Evolutionary conservation across 2,113 vertebrate genomes (phyloP).

Genomic region (Eubucco bourcierii): DNA sequence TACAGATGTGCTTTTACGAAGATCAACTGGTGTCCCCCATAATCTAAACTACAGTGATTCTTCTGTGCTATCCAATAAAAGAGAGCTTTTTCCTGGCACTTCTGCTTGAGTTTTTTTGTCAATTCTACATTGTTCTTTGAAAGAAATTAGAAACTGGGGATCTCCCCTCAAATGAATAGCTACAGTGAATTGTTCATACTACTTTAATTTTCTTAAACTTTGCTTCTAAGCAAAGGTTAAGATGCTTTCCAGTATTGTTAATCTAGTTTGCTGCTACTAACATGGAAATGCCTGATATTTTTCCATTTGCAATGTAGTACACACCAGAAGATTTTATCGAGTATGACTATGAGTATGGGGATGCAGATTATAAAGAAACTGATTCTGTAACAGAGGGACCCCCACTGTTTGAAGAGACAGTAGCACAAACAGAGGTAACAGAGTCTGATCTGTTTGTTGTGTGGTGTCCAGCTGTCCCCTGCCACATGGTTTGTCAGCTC

Average conservation of each 20-base stretch:
- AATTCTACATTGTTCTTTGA: not conserved
- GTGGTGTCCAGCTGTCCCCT: conserved; percentile 69
- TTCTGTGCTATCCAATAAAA: not conserved
- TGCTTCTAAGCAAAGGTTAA: conserved; percentile 63
- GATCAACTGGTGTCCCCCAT: not conserved
- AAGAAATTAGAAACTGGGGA: not conserved
- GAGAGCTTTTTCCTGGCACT: not conserved
- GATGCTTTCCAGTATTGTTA: conserved; percentile 54
- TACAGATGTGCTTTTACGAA: not conserved
- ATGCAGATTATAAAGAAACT: conserved; percentile 84
- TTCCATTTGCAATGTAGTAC: conserved; percentile 86
- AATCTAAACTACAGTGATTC: not conserved
- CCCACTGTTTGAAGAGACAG: conserved; percentile 82
- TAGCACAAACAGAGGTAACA: conserved; percentile 93
- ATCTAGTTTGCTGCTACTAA: conserved; percentile 69
- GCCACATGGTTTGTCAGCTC: conserved; percentile 55
- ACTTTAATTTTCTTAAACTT: conserved; percentile 53
- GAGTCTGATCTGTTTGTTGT: conserved; percentile 65
- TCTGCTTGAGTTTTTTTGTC: conserved; percentile 11
- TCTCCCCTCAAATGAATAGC: not conserved
- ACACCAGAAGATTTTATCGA: conserved; percentile 89
- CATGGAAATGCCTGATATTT: conserved; percentile 72
- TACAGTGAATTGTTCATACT: not conserved
- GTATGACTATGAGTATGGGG: conserved; percentile 96
- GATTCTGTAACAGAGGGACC: conserved; percentile 81